Percentiles rank a stretch among this genome's conserved stretches.
Evolutionary conservation across 2,113 vertebrate genomes (phyloP).

Genomic region (Puntigrus tetrazona): DNA sequence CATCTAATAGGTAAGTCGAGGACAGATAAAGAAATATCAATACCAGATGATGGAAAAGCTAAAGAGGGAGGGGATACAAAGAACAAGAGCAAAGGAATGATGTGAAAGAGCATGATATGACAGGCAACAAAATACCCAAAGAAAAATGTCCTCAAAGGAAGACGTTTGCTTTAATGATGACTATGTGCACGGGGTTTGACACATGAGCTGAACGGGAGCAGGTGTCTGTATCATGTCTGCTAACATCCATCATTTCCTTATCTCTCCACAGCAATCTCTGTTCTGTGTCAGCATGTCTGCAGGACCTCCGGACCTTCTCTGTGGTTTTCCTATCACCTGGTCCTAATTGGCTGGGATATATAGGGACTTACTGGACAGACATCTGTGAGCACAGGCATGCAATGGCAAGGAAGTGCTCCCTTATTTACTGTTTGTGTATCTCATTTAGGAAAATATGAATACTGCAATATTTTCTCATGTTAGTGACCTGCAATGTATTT

Average conservation of each 20-base stretch:
- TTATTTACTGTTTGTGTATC: not conserved
- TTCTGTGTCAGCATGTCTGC: slow-evolving; percentile 43
- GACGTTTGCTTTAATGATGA: slow-evolving; percentile 30
- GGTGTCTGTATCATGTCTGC: slow-evolving; percentile 37
- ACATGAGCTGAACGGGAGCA: slow-evolving; percentile 33
- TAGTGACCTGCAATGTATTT: no score
- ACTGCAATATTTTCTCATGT: no score
- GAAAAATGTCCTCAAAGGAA: not conserved
- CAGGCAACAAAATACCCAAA: not conserved
- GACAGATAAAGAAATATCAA: slow-evolving; percentile 74
- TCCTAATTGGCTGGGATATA: slow-evolving; percentile 47
- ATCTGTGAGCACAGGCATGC: not conserved
- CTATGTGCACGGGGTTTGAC: not conserved
- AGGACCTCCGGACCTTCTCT: slow-evolving; percentile 32
- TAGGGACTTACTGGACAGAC: not conserved
- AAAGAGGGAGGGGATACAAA: not conserved
- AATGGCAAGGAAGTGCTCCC: not conserved
- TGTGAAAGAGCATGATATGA: not conserved
- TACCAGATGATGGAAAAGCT: slow-evolving; percentile 77
- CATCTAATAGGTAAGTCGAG: slow-evolving; percentile 69
- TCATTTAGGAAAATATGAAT: no score
- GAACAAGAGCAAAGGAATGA: slow-evolving; percentile 3
- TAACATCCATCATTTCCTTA: slow-evolving; percentile 52
- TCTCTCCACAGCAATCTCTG: slow-evolving; percentile 44
- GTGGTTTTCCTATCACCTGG: slow-evolving; percentile 40